These are phyloP conservation scores for Lepidochrysops patricia DNA, from an alignment of 2,888 invertebrate genomes.

Conservation along the genomic window DNA sequence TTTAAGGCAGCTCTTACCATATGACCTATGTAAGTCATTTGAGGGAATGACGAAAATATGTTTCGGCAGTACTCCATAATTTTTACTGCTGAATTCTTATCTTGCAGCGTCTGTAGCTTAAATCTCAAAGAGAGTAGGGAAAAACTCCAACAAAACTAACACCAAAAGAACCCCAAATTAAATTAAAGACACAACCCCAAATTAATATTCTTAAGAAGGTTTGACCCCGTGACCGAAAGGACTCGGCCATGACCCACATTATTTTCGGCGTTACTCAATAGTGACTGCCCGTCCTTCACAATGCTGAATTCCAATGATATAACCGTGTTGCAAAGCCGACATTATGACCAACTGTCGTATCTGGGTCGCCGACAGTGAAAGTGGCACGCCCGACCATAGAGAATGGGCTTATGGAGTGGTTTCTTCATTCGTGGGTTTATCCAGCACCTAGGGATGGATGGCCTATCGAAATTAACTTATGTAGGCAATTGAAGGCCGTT, in stretches of 20 bases:
- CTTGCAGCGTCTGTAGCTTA: no score
- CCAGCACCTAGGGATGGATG: not conserved
- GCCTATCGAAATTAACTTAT: no score
- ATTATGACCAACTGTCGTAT: conserved; percentile 36
- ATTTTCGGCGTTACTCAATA: conserved; percentile 13
- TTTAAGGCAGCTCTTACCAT: no score
- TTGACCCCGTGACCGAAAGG: not conserved
- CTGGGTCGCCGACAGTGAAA: conserved; percentile 54
- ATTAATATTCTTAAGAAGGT: not conserved
- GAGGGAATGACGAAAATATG: no score
- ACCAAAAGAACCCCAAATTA: no score
- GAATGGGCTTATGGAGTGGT: conserved; percentile 30
- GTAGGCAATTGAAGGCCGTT: no score
- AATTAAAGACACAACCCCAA: not conserved
- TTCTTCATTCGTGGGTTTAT: not conserved
- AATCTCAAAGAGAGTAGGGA: no score
- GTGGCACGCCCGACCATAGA: conserved; percentile 35
- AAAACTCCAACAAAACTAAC: no score
- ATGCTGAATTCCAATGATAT: conserved; percentile 55
- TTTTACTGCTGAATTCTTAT: no score
- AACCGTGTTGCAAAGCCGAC: conserved; percentile 51
- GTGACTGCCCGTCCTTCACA: conserved; percentile 49
- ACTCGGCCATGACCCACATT: conserved; percentile 12
- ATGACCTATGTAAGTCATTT: no score
- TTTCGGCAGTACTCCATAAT: no score